Evolutionary conservation across 2,888 invertebrate species (phyloP).

Genomic region (Homarus gammarus): DNA sequence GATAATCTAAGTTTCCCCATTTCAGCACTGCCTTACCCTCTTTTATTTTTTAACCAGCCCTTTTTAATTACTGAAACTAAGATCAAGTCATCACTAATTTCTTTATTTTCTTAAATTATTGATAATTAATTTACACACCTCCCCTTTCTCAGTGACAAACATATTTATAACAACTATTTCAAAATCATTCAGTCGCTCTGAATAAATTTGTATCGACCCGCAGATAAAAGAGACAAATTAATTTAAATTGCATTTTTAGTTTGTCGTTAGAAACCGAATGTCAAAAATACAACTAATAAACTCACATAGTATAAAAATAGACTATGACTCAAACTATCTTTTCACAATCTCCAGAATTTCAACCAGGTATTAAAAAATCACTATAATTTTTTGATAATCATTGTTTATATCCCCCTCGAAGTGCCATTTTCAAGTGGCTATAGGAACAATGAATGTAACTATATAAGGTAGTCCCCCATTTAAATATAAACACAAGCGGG

Average conservation of each 20-base stretch:
- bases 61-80: neutral
- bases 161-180: neutral
- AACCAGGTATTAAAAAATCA: too few species aligned
- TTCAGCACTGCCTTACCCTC: neutral
- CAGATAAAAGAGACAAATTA: constrained; percentile 35
- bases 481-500: constrained; percentile 6
- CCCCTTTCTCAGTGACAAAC: neutral
- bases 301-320: constrained; percentile 6
- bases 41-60: constrained; percentile 10
- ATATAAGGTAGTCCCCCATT: neutral
- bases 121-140: neutral
- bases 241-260: neutral
- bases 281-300: neutral
- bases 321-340: constrained; percentile 41
- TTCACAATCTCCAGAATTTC: too few species aligned
- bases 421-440: too few species aligned
- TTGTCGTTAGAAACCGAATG: constrained; percentile 34
- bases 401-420: too few species aligned
- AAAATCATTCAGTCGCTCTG: neutral
- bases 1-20: neutral
- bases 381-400: too few species aligned
- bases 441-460: neutral
- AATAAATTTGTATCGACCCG: constrained; percentile 9
- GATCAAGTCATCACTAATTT: constrained; percentile 23
- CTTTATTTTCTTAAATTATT: constrained; percentile 22